Evolutionary conservation across 2,888 invertebrate genomes (phyloP), one percentile per base, ranked within the genome.

Genomic region (Ochropleura leucogaster): DNA sequence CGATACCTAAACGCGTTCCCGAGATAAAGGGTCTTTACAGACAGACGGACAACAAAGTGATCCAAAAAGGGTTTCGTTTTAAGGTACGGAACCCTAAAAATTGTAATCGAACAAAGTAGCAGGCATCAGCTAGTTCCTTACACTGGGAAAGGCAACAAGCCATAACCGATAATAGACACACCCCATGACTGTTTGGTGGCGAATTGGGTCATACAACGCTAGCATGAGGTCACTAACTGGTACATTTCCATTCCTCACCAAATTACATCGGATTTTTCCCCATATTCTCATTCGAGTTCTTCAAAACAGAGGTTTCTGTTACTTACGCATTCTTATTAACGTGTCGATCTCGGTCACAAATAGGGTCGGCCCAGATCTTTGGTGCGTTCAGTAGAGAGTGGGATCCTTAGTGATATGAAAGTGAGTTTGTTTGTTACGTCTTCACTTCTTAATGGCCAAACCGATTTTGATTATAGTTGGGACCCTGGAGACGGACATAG

Each of bases 111-210:
- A 75, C 18, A 49, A 66, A 62, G 40, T 51, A 6, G 53, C 44
- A 12, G 40, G n/a, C 3, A 63, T 64, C 30, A 82, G 8, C 62
- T 67, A 59, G 16, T 68, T n/a, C 18, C 12, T 59, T 44, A 12
- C 53, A 64, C 68, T 77, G n/a, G 40, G 51, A 42, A 64, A 83
- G 20, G 55, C 53, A 68, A 60, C 51, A 73, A 49, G 16, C 46
- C 69, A 82, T 73, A 83, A 80, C 51, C 47, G 49, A 65, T 68
- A 60, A 55, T 67, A 63, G 78, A 59, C 83, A 66, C 84, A 66
- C 84, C 75, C 80, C 62, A 47, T 79, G 59, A 72, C 73, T 60
- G 47, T 62, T 84, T 44, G 51, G 40, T 83, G 55, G 30, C 20
- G 40, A 84, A 69, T 68, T 84, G 53, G 80, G 80, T 80, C 80